A percentile compares a stretch with the other conserved stretches of the same genome.
Evolutionary conservation across 2,888 invertebrate genomes (phyloP).

Genomic region (Dasypogon diadema): DNA sequence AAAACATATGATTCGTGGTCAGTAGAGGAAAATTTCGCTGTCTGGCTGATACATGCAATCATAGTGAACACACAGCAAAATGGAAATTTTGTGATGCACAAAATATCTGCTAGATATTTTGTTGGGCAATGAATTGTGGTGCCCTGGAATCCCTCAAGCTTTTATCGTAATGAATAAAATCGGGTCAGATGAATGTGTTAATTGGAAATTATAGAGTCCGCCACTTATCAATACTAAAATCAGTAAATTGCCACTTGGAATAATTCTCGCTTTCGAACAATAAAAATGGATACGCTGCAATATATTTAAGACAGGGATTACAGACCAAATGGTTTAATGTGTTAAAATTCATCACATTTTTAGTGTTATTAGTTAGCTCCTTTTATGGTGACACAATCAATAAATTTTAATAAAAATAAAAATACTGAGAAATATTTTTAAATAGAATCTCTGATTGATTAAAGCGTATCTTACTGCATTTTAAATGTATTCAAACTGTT

Average conservation of each 20-base stretch:
- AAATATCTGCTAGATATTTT: background rate
- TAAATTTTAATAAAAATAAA: too few relatives aligned
- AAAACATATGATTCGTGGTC: constrained; percentile 34
- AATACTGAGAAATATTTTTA: too few relatives aligned
- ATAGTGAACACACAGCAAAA: constrained; percentile 22
- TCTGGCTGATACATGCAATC: background rate
- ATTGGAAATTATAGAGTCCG: constrained; percentile 1
- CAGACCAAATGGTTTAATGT: too few relatives aligned
- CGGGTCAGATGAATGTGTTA: background rate
- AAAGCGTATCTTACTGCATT: too few relatives aligned
- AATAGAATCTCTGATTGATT: too few relatives aligned
- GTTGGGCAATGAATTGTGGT: constrained; percentile 17
- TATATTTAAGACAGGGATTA: too few relatives aligned
- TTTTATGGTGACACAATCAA: too few relatives aligned
- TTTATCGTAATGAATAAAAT: constrained; percentile 27
- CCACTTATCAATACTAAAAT: constrained; percentile 2
- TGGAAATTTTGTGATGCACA: constrained; percentile 15
- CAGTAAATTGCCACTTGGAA: background rate
- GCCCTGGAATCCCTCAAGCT: background rate
- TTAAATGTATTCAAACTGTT: too few relatives aligned
- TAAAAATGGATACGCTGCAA: too few relatives aligned
- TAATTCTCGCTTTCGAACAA: too few relatives aligned
- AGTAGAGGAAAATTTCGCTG: background rate
- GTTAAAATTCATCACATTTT: too few relatives aligned
- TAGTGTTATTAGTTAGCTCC: too few relatives aligned